phyloP scores from a whole-genome alignment of 2,888 invertebrate species.

The Nyleta sp. region DNA sequence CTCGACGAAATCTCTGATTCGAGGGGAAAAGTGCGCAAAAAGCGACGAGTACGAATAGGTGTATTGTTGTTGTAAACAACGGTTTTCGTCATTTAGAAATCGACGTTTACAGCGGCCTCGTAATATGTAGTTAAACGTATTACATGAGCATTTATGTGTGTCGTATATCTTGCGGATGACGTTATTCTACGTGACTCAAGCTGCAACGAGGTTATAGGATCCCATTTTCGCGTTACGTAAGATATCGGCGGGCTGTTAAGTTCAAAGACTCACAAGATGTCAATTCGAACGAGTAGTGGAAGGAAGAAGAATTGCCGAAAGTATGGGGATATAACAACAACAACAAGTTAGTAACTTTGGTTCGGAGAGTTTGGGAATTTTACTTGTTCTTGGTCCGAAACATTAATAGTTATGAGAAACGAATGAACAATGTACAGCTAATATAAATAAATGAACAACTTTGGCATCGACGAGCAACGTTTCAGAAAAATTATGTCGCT shows the following conservation, averaged over 20 bases:
- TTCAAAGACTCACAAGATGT: slow-evolving; percentile 44
- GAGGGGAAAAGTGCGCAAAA: not conserved
- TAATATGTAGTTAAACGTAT: slow-evolving; percentile 63
- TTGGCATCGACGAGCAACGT: too few relatives aligned
- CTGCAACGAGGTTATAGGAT: slow-evolving; percentile 60
- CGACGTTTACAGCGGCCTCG: slow-evolving; percentile 57
- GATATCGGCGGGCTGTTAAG: slow-evolving; percentile 36
- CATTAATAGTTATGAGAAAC: too few relatives aligned
- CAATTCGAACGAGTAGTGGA: not conserved
- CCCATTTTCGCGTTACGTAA: slow-evolving; percentile 64
- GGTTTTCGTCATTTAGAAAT: slow-evolving; percentile 60
- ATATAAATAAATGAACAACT: too few relatives aligned
- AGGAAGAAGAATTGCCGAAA: too few relatives aligned
- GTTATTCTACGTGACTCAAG: slow-evolving; percentile 65
- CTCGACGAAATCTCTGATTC: slow-evolving; percentile 24
- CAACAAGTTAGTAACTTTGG: not conserved
- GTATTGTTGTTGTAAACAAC: slow-evolving; percentile 23
- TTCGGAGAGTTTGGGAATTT: too few relatives aligned
- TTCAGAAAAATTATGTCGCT: too few relatives aligned
- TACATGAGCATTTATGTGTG: slow-evolving; percentile 62
- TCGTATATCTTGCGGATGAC: slow-evolving; percentile 61
- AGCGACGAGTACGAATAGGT: not conserved
- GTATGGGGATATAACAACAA: not conserved
- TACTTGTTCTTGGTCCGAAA: too few relatives aligned
- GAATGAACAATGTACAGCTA: too few relatives aligned